Base-by-base conservation (phyloP, 2,888 invertebrate genomes). In the Acronicta alni region DNA sequence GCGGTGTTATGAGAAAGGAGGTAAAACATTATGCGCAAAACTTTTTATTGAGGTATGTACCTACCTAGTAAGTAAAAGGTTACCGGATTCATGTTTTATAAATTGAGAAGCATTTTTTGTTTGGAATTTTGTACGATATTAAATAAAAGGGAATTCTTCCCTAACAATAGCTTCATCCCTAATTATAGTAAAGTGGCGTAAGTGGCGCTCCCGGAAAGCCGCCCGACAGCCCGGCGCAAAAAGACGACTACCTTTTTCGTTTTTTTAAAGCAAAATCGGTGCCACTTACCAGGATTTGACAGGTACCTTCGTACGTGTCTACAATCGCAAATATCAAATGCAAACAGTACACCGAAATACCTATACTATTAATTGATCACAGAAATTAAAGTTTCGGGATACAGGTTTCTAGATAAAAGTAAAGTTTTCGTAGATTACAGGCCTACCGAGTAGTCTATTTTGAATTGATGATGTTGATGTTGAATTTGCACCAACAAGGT, bases 1-100 rank as follows among this genome's bases (percentile, higher is more conserved):
- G 30, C 9, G 18, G 7, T 23, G 41, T 32, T 47, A 2, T 14
- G 23, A 37, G 45, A 15, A 39, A 57, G 51, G 9, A 39, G 26
- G 38, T 8, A 43, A 48, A 49, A 48, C 2, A 41, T 16, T 44
- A 23, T 45, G n/a, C 0, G 12, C 35, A 20, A 37, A 52, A 52
- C 30, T 39, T 59, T 52, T 44, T 32, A 59, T 35, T 52, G 47
- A 41, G 6, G 14, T 43, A 16, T 2, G 18, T 32, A 30, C 26
- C 16, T 39, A 39, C 53, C 26, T 23, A 18, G 16, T 43, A 45
- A 65, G 59, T 57, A 43, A 57, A 64, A 64, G 51, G 65, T 64
- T 65, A 16, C 6, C 10, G 37, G 39, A 65, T 59, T 44, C 53
- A 53, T 67, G 45, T 67, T 66, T 66, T 42, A 39, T 47, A 65